These are phyloP conservation scores for Peucedramus taeniatus DNA, from an alignment of 2,113 vertebrate species.

Conservation along the genomic window DNA sequence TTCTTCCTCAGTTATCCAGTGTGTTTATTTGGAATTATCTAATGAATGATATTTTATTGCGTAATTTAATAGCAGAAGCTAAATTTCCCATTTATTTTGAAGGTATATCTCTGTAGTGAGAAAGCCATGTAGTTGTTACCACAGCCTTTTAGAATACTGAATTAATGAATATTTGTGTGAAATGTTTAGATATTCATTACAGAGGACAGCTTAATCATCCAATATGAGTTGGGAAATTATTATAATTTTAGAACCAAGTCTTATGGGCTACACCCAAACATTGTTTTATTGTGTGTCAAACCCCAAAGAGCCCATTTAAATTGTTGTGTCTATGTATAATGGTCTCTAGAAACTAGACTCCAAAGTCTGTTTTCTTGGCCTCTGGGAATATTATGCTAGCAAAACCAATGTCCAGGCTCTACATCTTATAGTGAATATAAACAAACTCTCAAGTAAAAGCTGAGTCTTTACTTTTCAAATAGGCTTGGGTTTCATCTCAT, in stretches of 20 bases:
- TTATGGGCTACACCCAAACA: background rate
- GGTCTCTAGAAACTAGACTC: background rate
- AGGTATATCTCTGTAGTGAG: background rate
- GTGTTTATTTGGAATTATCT: background rate
- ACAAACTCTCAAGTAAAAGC: background rate
- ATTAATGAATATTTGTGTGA: background rate
- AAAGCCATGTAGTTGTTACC: background rate
- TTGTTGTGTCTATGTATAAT: background rate
- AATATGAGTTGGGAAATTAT: background rate
- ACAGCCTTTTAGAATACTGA: background rate
- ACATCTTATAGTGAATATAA: background rate
- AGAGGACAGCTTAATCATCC: background rate
- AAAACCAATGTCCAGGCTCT: background rate
- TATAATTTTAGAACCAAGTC: background rate
- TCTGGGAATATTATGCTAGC: background rate
- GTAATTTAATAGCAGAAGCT: background rate
- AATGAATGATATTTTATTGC: background rate
- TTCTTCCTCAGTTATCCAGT: background rate
- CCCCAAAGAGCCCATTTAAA: background rate
- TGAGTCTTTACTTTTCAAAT: background rate
- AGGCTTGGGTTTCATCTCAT: background rate
- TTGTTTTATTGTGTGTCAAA: background rate
- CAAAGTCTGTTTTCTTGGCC: background rate
- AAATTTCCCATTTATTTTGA: background rate
- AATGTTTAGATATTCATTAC: background rate